A percentile compares a stretch with the other conserved stretches of the same genome.
Evolutionary conservation across 2,797 vertebrate genomes (phyloP).

Genomic region (Acanthornis magna): DNA sequence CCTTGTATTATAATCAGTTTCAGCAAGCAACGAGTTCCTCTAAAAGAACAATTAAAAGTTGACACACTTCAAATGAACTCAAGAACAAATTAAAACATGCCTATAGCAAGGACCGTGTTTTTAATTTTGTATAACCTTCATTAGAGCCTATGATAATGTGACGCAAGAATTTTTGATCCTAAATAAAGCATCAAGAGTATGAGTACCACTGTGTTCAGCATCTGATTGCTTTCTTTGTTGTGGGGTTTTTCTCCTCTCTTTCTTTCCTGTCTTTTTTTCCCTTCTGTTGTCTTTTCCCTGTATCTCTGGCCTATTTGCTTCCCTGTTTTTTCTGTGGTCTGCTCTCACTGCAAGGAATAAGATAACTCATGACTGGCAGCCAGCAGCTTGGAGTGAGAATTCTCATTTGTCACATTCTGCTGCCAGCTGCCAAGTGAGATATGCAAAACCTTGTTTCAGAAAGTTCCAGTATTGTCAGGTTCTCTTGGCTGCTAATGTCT

Average conservation of each 20-base stretch:
- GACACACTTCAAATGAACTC: conserved; percentile 3
- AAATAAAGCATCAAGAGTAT: background rate
- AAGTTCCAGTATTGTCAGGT: conserved; percentile 40
- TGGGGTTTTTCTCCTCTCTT: rapidly evolving
- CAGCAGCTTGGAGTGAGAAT: conserved; percentile 46
- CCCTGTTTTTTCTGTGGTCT: conserved; percentile 1
- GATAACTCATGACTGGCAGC: conserved; percentile 67
- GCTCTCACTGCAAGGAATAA: conserved; percentile 25
- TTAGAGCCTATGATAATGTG: background rate
- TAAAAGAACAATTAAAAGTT: conserved; percentile 20
- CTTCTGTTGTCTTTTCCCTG: background rate
- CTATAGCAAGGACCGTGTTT: background rate
- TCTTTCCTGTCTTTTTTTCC: background rate
- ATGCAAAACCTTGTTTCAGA: conserved; percentile 45
- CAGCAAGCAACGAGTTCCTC: background rate
- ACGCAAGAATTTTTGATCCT: background rate
- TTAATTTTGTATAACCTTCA: conserved; percentile 23
- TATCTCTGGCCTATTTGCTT: background rate
- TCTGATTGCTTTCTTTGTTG: background rate
- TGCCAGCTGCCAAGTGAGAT: conserved; percentile 59
- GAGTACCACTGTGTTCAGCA: background rate
- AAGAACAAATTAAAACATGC: conserved; percentile 28
- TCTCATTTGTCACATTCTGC: conserved; percentile 53
- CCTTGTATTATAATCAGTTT: background rate
- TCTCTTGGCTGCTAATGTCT: conserved; percentile 19